phyloP scores from a whole-genome alignment of 2,888 invertebrate species.

The Tubulanus polymorphus region DNA sequence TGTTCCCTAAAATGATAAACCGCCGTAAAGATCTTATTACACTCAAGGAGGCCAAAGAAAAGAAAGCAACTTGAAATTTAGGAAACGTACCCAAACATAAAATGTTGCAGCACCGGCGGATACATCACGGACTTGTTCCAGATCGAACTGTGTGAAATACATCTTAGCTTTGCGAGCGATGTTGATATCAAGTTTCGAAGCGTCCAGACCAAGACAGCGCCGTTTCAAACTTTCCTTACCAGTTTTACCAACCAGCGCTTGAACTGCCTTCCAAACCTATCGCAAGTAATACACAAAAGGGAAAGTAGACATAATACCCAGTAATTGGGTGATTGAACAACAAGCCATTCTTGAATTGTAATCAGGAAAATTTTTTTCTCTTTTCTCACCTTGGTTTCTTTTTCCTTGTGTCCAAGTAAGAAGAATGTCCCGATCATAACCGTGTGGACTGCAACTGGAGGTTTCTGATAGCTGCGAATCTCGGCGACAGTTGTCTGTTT shows the following conservation, averaged over 20 bases:
- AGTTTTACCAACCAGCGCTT: slow-evolving; percentile 40
- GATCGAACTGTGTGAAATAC: slow-evolving; percentile 27
- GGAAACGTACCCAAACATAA: slow-evolving; percentile 41
- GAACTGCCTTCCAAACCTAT: slow-evolving; percentile 45
- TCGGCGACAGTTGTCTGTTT: slow-evolving; percentile 47
- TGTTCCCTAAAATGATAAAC: slow-evolving; percentile 25
- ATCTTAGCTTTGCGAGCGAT: slow-evolving; percentile 32
- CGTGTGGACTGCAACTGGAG: slow-evolving; percentile 35
- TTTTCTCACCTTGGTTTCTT: slow-evolving; percentile 41
- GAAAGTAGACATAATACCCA: neutral
- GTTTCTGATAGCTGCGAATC: slow-evolving; percentile 39
- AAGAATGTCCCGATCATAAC: slow-evolving; percentile 45
- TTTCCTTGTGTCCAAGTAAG: slow-evolving; percentile 43
- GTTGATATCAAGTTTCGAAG: slow-evolving; percentile 29
- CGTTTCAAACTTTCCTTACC: slow-evolving; percentile 44
- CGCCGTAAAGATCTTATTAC: neutral
- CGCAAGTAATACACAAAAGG: too few species aligned
- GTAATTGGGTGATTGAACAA: too few species aligned
- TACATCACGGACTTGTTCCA: slow-evolving; percentile 39
- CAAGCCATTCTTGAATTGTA: neutral
- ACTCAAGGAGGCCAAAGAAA: neutral
- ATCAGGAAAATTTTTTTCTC: neutral
- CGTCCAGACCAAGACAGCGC: slow-evolving; percentile 35
- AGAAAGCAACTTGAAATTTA: neutral
- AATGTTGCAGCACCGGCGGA: slow-evolving; percentile 49